Percentiles rank a stretch among this genome's conserved stretches.
Evolutionary conservation across 2,888 invertebrate genomes (phyloP).

Genomic region (Hyposoter didymator): DNA sequence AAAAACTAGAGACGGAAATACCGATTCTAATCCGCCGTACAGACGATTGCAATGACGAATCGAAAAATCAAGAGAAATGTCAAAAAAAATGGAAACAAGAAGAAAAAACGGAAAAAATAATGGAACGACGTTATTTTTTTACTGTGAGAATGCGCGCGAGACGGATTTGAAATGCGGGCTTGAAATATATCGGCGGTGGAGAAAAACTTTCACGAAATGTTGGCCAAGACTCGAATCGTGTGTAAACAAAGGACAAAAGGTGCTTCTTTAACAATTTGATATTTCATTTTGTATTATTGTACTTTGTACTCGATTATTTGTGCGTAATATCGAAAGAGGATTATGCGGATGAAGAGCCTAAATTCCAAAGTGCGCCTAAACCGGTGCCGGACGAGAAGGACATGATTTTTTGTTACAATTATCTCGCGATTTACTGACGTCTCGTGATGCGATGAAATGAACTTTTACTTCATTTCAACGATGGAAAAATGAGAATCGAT

Average conservation of each 20-base stretch:
- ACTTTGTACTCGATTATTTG: conserved; percentile 28
- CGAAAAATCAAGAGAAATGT: conserved; percentile 18
- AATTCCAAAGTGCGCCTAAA: conserved; percentile 40
- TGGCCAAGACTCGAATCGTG: conserved; percentile 13
- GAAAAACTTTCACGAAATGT: conserved; percentile 23
- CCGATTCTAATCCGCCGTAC: not conserved
- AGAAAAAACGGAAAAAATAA: not conserved
- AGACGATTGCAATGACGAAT: conserved; percentile 13
- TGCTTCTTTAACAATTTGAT: conserved; percentile 78
- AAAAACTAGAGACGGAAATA: not conserved
- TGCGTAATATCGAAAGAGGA: conserved; percentile 31
- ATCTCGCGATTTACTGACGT: conserved; percentile 3
- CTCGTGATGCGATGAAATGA: not conserved
- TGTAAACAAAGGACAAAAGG: conserved; percentile 62
- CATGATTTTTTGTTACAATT: not conserved
- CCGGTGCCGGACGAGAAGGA: conserved; percentile 34
- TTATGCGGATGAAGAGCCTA: conserved; percentile 29
- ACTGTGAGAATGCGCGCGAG: conserved; percentile 45
- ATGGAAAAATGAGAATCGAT: not conserved
- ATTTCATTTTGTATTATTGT: conserved; percentile 55
- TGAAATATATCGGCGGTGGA: conserved; percentile 20
- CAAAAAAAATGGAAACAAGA: not conserved
- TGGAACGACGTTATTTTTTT: conserved; percentile 60
- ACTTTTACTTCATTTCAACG: conserved; percentile 21
- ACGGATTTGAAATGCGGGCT: conserved; percentile 30